These are phyloP conservation scores for Drosophila monieri DNA, from an alignment of 2,888 invertebrate genomes.

Conservation along the genomic window DNA sequence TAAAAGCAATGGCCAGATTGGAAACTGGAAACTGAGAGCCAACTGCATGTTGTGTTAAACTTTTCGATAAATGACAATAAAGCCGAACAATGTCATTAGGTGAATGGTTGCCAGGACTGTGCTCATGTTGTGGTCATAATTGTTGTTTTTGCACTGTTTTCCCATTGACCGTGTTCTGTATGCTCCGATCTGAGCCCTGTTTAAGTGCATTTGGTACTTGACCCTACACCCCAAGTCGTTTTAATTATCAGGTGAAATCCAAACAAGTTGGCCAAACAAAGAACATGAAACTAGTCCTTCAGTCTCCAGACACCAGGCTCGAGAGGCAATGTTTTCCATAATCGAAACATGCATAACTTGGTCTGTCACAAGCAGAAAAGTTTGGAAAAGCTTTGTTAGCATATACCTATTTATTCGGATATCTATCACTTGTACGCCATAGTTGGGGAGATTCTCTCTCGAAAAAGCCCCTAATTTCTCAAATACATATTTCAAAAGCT, in stretches of 20 bases:
- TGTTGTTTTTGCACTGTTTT: conserved; percentile 21
- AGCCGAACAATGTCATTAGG: conserved; percentile 76
- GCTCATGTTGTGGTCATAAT: conserved; percentile 28
- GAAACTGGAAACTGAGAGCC: conserved; percentile 35
- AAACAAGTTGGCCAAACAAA: conserved; percentile 37
- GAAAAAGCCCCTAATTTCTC: conserved; percentile 14
- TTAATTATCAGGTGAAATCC: conserved; percentile 67
- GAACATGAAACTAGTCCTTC: neutral
- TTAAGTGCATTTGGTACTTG: conserved; percentile 62
- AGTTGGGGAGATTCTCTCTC: neutral
- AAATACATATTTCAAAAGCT: conserved; percentile 15
- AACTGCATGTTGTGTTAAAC: conserved; percentile 48
- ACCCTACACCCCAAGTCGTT: conserved; percentile 45
- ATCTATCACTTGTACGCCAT: conserved; percentile 11
- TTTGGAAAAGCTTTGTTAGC: neutral
- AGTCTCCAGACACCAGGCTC: conserved; percentile 4
- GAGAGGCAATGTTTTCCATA: conserved; percentile 15
- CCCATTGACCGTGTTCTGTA: conserved; percentile 14
- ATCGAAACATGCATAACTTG: conserved; percentile 37
- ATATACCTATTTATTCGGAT: neutral
- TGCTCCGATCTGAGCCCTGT: conserved; percentile 25
- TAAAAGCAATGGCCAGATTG: conserved; percentile 61
- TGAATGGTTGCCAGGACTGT: conserved; percentile 57
- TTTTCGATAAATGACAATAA: conserved; percentile 79
- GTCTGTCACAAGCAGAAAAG: conserved; percentile 15